phyloP scores from a whole-genome alignment of 2,113 vertebrate genomes.

The Castor canadensis region DNA sequence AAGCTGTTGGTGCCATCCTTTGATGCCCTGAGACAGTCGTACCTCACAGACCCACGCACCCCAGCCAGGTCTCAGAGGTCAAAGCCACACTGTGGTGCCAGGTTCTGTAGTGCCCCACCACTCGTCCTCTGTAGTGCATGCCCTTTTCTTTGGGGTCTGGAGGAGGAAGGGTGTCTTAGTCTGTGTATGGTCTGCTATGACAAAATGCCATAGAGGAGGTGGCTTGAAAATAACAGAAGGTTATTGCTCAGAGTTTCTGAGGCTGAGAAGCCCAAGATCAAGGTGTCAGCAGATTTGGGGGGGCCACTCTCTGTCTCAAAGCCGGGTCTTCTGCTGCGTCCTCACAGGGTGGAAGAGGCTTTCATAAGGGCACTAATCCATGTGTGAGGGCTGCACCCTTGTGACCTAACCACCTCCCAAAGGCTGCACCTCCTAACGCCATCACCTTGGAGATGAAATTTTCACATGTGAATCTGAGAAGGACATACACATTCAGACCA shows the following conservation, averaged over 20 bases:
- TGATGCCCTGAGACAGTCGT: fast-evolving
- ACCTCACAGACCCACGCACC: fast-evolving
- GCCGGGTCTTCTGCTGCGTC: too few species aligned
- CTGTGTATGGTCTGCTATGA: neutral
- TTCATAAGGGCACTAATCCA: neutral
- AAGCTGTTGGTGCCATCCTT: neutral
- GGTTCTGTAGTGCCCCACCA: neutral
- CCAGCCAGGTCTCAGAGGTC: neutral
- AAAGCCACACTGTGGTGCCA: neutral
- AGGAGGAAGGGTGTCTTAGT: neutral
- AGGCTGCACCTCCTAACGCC: neutral
- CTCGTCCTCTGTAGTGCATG: too few species aligned
- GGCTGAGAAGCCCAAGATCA: neutral
- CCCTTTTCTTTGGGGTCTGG: neutral
- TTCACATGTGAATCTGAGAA: neutral
- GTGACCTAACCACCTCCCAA: too few species aligned
- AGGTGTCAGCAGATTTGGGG: neutral
- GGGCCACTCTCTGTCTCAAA: neutral
- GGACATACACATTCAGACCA: neutral
- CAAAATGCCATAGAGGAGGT: neutral
- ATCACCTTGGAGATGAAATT: neutral
- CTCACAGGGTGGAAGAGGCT: neutral
- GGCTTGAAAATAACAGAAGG: neutral
- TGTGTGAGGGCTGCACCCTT: too few species aligned
- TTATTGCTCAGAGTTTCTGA: too few species aligned